Evolutionary conservation across 2,797 vertebrate species (phyloP).

Genomic region (Chelmon rostratus): DNA sequence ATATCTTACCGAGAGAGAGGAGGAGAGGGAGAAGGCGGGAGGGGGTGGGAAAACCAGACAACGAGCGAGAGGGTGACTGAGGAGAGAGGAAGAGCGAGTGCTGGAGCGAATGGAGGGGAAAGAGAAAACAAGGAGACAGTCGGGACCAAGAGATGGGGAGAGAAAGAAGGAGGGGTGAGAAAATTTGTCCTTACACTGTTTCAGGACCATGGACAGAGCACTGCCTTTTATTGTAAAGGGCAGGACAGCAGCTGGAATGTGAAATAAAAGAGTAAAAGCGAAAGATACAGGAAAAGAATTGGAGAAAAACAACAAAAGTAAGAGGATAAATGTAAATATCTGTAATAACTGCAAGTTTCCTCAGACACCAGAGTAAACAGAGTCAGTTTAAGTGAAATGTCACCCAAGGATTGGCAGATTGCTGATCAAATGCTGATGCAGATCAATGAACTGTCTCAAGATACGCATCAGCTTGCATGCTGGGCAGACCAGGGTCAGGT

Average conservation of each 20-base stretch:
- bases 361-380: constrained; percentile 12
- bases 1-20: constrained; percentile 54
- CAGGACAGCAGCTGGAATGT: not conserved
- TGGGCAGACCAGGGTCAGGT: constrained; percentile 6
- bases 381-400: constrained; percentile 8
- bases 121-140: constrained; percentile 15
- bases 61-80: constrained; percentile 45
- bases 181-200: constrained; percentile 34
- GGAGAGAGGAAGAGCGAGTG: constrained; percentile 33
- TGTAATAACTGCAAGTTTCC: not conserved
- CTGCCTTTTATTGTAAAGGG: constrained; percentile 12
- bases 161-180: constrained; percentile 17
- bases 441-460: constrained; percentile 18
- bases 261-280: not conserved
- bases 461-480: constrained; percentile 11
- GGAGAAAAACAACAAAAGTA: not conserved
- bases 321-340: not conserved
- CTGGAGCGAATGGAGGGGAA: constrained; percentile 27
- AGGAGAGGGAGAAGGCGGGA: constrained; percentile 27
- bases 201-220: constrained; percentile 80
- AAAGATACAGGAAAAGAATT: not conserved
- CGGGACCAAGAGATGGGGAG: constrained; percentile 26
- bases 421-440: constrained; percentile 9
- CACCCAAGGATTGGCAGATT: constrained; percentile 5
- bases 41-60: constrained; percentile 59